Evolutionary conservation across 2,888 invertebrate genomes (phyloP), one percentile per base, ranked within the genome.

Genomic region (Leptogaster cylindrica): DNA sequence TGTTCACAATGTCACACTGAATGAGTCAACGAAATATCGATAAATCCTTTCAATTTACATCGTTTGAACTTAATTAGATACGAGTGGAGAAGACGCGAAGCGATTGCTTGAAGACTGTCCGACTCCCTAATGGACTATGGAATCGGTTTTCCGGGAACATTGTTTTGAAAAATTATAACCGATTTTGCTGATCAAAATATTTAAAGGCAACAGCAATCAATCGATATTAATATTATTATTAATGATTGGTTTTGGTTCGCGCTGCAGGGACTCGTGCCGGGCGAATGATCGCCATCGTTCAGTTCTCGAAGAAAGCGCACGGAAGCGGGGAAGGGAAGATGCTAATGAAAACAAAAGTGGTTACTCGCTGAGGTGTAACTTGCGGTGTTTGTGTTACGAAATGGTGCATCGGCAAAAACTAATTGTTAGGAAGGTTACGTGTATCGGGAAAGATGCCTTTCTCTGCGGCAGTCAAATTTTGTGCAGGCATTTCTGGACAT

Each of bases 331-430:
- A 23, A 36, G 12, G 20, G 39, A 39, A 36, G 31, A 28, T 28
- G 36, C 55, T 36, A 52, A 55, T 36, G 39, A 55, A 55, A 55
- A 36, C 39, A 55, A 55, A 55, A 55, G 55, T 55, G 14, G 10
- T 36, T 31, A 23, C 39, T 20, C 55, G 36, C 55, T n/a, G n/a
- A n/a, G n/a, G n/a, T n/a, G n/a, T n/a, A n/a, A n/a, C n/a, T n/a
- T n/a, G 55, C 39, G 36, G 6, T n/a, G 55, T 55, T 36, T 36
- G 4, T 36, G 55, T 55, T 55, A 55, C 8, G 55, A 55, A 55
- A 55, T 39, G 5, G 5, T 3, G 36, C 27, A 27, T 55, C 31
- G 23, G 12, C 55, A 55, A 36, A 33, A 8, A n/a, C 14, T 20
- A 12, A 39, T 12, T 8, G 23, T 20, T 36, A 14, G 55, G 23